Base-by-base conservation (phyloP, 1,140 invertebrate genomes). In the Heliconius eleuchia region DNA sequence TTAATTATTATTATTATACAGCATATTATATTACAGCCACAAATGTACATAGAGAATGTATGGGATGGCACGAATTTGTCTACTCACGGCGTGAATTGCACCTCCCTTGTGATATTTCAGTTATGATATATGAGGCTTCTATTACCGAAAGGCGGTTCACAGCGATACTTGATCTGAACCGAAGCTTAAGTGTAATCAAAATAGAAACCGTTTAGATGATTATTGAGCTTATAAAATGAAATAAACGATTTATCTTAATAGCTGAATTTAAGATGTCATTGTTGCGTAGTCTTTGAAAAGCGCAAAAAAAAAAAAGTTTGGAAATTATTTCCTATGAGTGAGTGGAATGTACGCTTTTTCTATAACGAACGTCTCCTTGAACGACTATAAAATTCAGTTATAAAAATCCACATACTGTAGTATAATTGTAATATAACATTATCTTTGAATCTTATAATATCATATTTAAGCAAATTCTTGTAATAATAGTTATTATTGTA, bases 21-120 rank as follows among this genome's bases (percentile, higher is more conserved):
- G 3, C 3, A n/a, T 57, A 57, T 57, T 57, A 27, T 27, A 23
- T 23, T 23, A 23, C 23, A 23, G 23, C 83, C 78, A 76, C 80
- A 81, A 84, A 78, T 80, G 80, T 80, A 84, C 83, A 80, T 75
- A 78, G 73, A 72, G 73, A 77, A 81, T 46, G 74, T 76, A 71
- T 78, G 34, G 75, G 79, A 83, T 79, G 57, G 60, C 82, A 57
- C 55, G 73, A 60, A 70, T 73, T 73, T 80, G 71, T 55, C 76
- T 73, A 77, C 27, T 73, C 71, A 75, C 60, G 23, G 71, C 57
- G 23, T 77, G 55, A 71, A 76, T 66, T 42, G 52, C 74, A 80
- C 71, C 71, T 66, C 71, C 52, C 57, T 73, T 66, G 27, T 66
- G 77, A 19, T 27, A 77, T 71, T 71, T 71, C 71, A n/a, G 34